Base-by-base conservation (phyloP, 1,140 invertebrate species). In the Andricus grossulariae region DNA sequence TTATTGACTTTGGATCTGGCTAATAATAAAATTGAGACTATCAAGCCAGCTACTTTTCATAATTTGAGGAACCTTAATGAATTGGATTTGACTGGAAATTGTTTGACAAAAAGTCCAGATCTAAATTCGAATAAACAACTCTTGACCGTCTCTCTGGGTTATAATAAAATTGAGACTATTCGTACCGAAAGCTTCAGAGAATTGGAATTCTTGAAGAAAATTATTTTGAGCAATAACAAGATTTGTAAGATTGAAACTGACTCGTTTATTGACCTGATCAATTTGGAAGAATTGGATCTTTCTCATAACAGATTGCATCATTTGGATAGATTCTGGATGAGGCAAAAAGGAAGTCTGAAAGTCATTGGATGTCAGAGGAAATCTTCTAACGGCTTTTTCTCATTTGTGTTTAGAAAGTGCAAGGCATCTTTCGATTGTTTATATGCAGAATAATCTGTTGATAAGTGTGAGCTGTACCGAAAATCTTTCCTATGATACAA, bases 271-370 rank as follows among this genome's bases (percentile, higher is more conserved):
- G 80, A 84, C 50, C 39, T 90, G 10, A 32, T 70, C 0, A 74
- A 55, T 0, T 50, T 90, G 3, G 79, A 81, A 21, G 83, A 86
- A 19, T 50, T 91, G 8, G 89, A 91, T 45, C 78, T 91, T 0
- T 90, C 90, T 0, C 72, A 85, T 55, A 91, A 91, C 66, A 75
- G 74, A 25, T 71, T 91, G 16, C 70, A 74, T n/a, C 81, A 85
- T 45, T 74, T 91, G 13, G 85, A 86, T 0, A 12, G n/a, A 0
- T 77, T 81, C 50, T 89, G 85, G 86, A 80, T 87, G 16, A 82
- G 81, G 32, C 80, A 80, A 25, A 78, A 84, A 49, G 81, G 72
- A 15, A 84, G 74, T 74, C 51, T 90, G 0, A 81, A n/a, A 73
- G 2, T 78, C 82, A 4, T 54, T 90, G 6, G 86, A 89, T 72